Evolutionary conservation across 2,797 vertebrate genomes (phyloP), one percentile per base, ranked within the genome.

Genomic region (Diglossa cyanea): DNA sequence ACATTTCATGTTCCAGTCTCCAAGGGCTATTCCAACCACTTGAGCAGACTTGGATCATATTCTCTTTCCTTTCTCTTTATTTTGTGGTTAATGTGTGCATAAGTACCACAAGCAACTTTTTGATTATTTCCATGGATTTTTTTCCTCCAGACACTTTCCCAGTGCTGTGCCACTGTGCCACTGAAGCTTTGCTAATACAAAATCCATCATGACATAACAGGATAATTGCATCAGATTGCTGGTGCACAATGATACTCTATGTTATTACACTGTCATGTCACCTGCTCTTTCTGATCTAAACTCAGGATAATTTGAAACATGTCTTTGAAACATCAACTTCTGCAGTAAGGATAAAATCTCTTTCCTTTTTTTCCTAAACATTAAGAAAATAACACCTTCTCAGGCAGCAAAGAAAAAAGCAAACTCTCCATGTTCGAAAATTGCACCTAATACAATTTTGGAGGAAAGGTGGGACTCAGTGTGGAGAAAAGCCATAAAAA

Each of bases 121-220:
- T 48, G 47, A 71, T 91, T 71, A 39, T 80, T 72, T 20, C 58
- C 51, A 54, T 65, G 37, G 15, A 71, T 24, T 74, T 86, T 73
- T 47, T 75, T 76, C 6, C 45, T 71, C 48, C 9, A 42, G 44
- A 72, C 28, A 2, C 47, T 75, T 50, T 80, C 54, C 19, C 76
- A 53, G 9, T 21, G 33, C 40, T 19, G 6, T 14, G 26, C 55
- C 37, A 42, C 62, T 15, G 42, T 83, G 51, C 19, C 76, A 60
- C 67, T 93, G 74, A 47, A 83, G 82, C 88, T 94, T 74, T 71
- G 42, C 66, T 53, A 94, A 96, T 26, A 67, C 50, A 80, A 96
- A 94, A 96, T 86, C 73, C 86, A 86, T 78, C 35, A 10, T 25
- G 79, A 90, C 17, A 40, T 13, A 40, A 61, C 4, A 19, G 19